phyloP scores from a whole-genome alignment of 1,140 invertebrate species.

The Panagrolaimus sp. region DNA sequence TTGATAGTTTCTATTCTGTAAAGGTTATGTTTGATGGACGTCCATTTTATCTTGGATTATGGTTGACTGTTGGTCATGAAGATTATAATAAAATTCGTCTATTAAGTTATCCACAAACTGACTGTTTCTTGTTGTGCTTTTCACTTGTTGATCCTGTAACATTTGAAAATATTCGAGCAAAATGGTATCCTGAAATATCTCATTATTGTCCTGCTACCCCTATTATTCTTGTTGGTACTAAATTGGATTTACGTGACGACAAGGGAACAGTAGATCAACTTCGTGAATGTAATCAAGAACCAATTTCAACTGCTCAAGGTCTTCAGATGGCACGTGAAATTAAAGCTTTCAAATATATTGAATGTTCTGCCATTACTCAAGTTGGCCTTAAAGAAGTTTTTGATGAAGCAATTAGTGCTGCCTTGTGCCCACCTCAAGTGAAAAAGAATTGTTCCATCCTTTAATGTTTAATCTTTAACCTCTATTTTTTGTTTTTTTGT shows the following conservation, averaged over 20 bases:
- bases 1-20: conserved; percentile 69
- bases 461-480: conserved; percentile 30
- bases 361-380: conserved; percentile 85
- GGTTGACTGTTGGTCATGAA: conserved; percentile 56
- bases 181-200: conserved; percentile 66
- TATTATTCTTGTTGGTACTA: conserved; percentile 65
- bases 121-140: conserved; percentile 54
- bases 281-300: conserved; percentile 89
- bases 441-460: conserved; percentile 52
- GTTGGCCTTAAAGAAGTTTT: conserved; percentile 63
- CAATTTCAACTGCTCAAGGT: conserved; percentile 94
- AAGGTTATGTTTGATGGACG: conserved; percentile 87
- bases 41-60: conserved; percentile 50
- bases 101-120: conserved; percentile 56
- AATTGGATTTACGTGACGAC: conserved; percentile 86
- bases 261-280: conserved; percentile 94
- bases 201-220: conserved; percentile 66
- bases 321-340: conserved; percentile 98
- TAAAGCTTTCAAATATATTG: conserved; percentile 85
- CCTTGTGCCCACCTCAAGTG: conserved; percentile 66
- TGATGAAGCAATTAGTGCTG: conserved; percentile 63
- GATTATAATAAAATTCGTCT: conserved; percentile 53
- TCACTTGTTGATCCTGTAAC: conserved; percentile 88
- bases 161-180: conserved; percentile 96
- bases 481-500: conserved; percentile 13